Evolutionary conservation across 2,888 invertebrate genomes (phyloP).

Genomic region (Yponomeuta cagnagella): DNA sequence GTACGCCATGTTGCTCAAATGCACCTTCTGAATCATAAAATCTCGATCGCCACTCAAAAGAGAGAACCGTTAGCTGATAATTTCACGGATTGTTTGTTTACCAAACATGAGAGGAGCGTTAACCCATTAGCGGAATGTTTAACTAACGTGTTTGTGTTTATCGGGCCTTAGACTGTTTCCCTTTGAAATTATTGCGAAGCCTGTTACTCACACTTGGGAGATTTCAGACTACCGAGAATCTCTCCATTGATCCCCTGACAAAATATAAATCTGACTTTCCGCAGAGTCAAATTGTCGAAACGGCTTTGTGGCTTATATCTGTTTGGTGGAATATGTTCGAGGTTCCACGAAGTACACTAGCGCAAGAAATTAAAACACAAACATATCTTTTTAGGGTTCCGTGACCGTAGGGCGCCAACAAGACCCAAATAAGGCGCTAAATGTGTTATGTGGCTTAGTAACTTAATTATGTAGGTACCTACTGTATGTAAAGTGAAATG

Average conservation of each 20-base stretch:
- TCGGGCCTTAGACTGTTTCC: constrained; percentile 7
- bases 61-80: constrained; percentile 20
- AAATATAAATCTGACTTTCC: background rate
- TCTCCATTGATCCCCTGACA: background rate
- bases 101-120: constrained; percentile 47
- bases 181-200: constrained; percentile 12
- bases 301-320: background rate
- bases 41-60: background rate
- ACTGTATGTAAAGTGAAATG: too few species aligned
- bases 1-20: background rate
- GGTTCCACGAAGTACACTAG: too few species aligned
- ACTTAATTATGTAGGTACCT: too few species aligned
- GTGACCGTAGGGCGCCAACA: too few species aligned
- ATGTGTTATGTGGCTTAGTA: too few species aligned
- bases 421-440: too few species aligned
- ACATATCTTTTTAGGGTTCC: too few species aligned
- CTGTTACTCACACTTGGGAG: background rate
- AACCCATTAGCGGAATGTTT: constrained; percentile 37
- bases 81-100: constrained; percentile 48
- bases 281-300: background rate
- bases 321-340: too few species aligned
- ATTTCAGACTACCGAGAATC: background rate
- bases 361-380: too few species aligned
- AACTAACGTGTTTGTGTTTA: constrained; percentile 46
- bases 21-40: background rate